phyloP scores from a whole-genome alignment of 2,888 invertebrate species.

The Drosophila affinis region DNA sequence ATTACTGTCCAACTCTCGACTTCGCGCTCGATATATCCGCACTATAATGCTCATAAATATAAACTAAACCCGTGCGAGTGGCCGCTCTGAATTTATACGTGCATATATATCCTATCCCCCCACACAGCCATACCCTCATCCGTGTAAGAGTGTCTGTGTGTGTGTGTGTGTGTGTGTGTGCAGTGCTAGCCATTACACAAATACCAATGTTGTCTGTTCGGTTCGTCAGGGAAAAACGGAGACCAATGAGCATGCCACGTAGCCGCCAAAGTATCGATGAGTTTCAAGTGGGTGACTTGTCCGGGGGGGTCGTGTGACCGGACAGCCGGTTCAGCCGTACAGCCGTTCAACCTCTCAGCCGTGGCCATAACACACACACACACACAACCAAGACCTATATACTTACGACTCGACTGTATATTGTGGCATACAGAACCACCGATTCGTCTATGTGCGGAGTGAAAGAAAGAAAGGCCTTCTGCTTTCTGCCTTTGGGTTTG shows the following conservation, averaged over 20 bases:
- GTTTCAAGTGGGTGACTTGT: constrained; percentile 62
- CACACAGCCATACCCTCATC: not conserved
- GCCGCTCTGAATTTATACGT: constrained; percentile 42
- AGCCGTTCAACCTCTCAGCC: constrained; percentile 15
- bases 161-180: constrained; percentile 14
- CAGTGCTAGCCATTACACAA: constrained; percentile 50
- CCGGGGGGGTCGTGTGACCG: constrained; percentile 64
- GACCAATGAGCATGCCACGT: constrained; percentile 73
- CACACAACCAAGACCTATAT: constrained; percentile 46
- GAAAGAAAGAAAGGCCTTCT: constrained; percentile 17
- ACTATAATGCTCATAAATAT: constrained; percentile 84
- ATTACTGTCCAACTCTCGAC: constrained; percentile 48
- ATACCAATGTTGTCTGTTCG: constrained; percentile 18
- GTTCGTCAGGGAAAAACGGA: constrained; percentile 39
- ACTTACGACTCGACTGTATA: constrained; percentile 9
- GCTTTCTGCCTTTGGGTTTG: constrained; percentile 25
- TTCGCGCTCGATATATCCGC: constrained; percentile 81
- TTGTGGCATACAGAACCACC: constrained; percentile 18
- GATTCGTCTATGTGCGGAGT: constrained; percentile 5
- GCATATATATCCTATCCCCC: constrained; percentile 29
- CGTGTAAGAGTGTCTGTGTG: constrained; percentile 8
- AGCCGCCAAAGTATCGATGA: constrained; percentile 75
- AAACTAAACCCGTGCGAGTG: constrained; percentile 81
- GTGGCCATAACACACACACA: constrained; percentile 61
- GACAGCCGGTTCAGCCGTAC: constrained; percentile 72